These are phyloP conservation scores for Mesoligia furuncula DNA, from an alignment of 2,888 invertebrate species.

Conservation along the genomic window DNA sequence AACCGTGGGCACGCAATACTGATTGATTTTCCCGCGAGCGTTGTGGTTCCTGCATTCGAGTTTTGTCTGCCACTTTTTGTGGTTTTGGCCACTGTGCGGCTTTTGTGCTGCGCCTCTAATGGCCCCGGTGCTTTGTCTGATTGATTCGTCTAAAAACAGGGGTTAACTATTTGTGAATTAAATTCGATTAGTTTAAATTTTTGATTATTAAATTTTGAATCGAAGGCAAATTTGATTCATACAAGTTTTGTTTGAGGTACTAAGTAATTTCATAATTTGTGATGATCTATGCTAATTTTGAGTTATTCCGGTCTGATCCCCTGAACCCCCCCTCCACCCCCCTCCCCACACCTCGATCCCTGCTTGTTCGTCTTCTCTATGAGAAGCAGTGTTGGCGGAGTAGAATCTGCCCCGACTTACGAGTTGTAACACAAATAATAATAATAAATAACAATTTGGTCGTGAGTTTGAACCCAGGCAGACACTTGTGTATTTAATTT, in stretches of 20 bases:
- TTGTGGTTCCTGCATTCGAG: constrained; percentile 68
- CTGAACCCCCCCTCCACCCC: no score
- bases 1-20: constrained; percentile 60
- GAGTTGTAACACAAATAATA: no score
- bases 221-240: background rate
- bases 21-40: constrained; percentile 73
- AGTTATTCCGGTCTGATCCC: no score
- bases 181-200: constrained; percentile 10
- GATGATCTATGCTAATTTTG: background rate
- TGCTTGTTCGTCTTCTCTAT: no score
- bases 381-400: background rate
- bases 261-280: background rate
- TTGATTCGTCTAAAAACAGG: constrained; percentile 68
- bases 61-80: constrained; percentile 71
- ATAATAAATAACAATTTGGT: no score
- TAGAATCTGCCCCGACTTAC: background rate
- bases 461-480: no score
- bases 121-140: constrained; percentile 58
- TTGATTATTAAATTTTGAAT: background rate
- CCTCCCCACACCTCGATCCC: no score
- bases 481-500: background rate
- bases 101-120: constrained; percentile 62
- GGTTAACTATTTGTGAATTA: background rate
- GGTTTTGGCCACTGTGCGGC: constrained; percentile 64
- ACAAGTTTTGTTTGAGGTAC: background rate